Evolutionary conservation across 2,888 invertebrate species (phyloP), one percentile per base, ranked within the genome.

Genomic region (Seladonia tumulorum): DNA sequence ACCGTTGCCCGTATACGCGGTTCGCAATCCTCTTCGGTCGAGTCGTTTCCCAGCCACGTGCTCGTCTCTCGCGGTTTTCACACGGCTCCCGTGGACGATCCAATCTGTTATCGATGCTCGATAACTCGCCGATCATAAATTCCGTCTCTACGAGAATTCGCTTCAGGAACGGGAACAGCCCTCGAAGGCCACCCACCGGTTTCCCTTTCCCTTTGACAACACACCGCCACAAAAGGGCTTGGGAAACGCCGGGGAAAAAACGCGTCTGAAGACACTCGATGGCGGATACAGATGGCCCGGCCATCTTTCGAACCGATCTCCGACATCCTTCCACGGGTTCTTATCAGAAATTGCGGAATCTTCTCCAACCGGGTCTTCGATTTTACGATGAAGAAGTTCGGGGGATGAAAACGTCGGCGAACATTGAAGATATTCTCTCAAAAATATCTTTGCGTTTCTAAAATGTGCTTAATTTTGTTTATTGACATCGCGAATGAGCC

Each of bases 111-210:
- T 72, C 86, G 81, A 83, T 80, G 84, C 76, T 82, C 87, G 92
- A 90, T 91, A 89, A 86, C 83, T 87, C 82, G 80, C 68, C 79
- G 87, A 90, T 88, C 90, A 89, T 91, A 91, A 91, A 91, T 63
- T 91, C 91, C 83, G 82, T 79, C 79, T 78, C 47, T 75, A 72
- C 79, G 88, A 85, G n/a, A 57, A 57, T 57, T 12, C 12, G 57
- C n/a, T 25, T 57, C 57, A 2, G 81, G 85, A 89, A 85, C 86
- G 91, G 77, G 83, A 82, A 89, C 82, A 81, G 72, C 82, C 81
- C 72, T 86, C 87, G 66, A 78, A 25, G 81, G 74, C 70, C 70
- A 76, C 73, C 81, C 83, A 45, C 22, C 35, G 74, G 76, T 78
- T 73, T 76, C 81, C 29, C 66, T 66, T 77, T 63, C 57, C 76